phyloP scores from a whole-genome alignment of 2,113 vertebrate species.

The Podarcis cretensis region DNA sequence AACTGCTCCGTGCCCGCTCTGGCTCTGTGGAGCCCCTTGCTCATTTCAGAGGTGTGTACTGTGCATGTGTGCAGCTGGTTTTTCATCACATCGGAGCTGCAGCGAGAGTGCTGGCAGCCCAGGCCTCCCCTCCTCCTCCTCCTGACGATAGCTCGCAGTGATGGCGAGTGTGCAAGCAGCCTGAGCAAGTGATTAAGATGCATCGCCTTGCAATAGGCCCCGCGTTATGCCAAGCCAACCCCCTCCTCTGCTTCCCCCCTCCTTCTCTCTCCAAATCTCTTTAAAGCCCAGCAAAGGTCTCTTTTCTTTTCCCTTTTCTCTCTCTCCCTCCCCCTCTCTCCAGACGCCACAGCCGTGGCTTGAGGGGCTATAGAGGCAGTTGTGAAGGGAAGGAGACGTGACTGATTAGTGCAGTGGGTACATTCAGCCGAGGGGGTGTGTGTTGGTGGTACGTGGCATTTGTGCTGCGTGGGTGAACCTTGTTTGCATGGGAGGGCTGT shows the following conservation, averaged over 20 bases:
- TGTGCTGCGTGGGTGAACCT: slow-evolving; percentile 3
- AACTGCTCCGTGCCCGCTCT: background rate
- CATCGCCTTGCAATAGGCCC: slow-evolving; percentile 25
- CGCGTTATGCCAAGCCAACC: background rate
- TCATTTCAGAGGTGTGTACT: background rate
- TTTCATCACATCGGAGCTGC: background rate
- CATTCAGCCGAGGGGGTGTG: background rate
- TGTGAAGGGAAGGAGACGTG: rapidly evolving
- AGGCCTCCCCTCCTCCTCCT: background rate
- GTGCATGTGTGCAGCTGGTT: background rate
- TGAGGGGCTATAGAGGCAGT: background rate
- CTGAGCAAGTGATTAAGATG: slow-evolving; percentile 13
- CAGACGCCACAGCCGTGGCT: background rate
- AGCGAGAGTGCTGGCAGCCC: slow-evolving; percentile 35
- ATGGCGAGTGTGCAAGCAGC: slow-evolving; percentile 42
- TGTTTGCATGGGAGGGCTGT: background rate
- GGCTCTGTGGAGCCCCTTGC: too few relatives aligned
- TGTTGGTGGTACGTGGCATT: background rate
- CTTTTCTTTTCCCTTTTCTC: background rate
- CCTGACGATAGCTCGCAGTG: slow-evolving; percentile 33
- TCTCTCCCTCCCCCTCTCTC: background rate
- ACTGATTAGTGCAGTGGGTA: background rate
- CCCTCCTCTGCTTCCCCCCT: background rate
- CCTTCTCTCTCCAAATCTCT: background rate
- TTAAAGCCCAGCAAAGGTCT: background rate